Conservation (phyloP, 2,797 vertebrate species). For the Setipinna tenuifilis region DNA sequence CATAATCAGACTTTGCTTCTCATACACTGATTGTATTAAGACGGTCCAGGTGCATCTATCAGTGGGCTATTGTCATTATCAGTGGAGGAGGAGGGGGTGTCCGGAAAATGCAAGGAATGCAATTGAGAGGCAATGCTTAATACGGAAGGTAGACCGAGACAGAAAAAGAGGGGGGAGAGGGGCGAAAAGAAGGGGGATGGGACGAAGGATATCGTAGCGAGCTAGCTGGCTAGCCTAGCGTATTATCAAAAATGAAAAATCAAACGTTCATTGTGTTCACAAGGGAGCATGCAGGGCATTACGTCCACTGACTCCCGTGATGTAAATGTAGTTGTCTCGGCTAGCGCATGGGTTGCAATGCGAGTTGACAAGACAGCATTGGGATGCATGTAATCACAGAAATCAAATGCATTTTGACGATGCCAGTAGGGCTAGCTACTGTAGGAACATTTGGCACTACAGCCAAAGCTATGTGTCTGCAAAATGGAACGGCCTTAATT, state of each 20-base stretch:
- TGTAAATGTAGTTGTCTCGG: slow-evolving; percentile 36
- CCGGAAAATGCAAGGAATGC: slow-evolving; percentile 75
- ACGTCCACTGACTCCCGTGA: slow-evolving; percentile 48
- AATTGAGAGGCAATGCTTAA: slow-evolving; percentile 71
- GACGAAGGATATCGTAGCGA: slow-evolving; percentile 48
- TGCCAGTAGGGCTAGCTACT: slow-evolving; percentile 48
- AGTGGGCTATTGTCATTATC: slow-evolving; percentile 65
- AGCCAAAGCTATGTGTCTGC: slow-evolving; percentile 42
- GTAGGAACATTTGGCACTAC: slow-evolving; percentile 38
- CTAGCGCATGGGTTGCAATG: slow-evolving; percentile 49
- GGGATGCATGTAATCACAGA: slow-evolving; percentile 48
- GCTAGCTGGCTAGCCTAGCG: slow-evolving; percentile 56
- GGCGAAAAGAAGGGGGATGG: slow-evolving; percentile 66
- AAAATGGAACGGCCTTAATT: slow-evolving; percentile 32
- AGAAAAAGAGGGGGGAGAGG: slow-evolving; percentile 53
- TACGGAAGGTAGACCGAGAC: slow-evolving; percentile 63
- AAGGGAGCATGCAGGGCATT: slow-evolving; percentile 40
- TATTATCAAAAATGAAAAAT: slow-evolving; percentile 56
- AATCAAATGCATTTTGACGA: slow-evolving; percentile 50
- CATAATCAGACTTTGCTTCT: slow-evolving; percentile 45
- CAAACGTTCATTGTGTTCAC: slow-evolving; percentile 40
- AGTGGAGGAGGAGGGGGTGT: slow-evolving; percentile 59
- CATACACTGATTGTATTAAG: slow-evolving; percentile 54
- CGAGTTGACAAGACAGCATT: slow-evolving; percentile 55
- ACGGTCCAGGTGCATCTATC: slow-evolving; percentile 64